phyloP scores from a whole-genome alignment of 2,888 invertebrate genomes.

The Chrysodeixis includens region DNA sequence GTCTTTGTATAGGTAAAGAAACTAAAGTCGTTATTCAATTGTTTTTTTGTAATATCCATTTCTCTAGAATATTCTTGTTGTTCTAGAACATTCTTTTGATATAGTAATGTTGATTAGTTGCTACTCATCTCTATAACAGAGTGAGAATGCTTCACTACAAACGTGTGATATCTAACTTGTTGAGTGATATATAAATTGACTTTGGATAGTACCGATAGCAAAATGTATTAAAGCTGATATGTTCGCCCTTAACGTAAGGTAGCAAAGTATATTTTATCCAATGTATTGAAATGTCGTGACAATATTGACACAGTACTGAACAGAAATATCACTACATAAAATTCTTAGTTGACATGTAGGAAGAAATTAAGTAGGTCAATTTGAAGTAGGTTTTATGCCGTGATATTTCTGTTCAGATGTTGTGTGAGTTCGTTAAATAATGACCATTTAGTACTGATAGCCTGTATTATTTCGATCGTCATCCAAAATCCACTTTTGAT shows the following conservation, averaged over 20 bases:
- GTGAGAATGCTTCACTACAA: not conserved
- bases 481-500: conserved; percentile 53
- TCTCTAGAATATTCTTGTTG: too few species aligned
- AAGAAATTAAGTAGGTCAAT: not conserved
- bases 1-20: too few species aligned
- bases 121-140: too few species aligned
- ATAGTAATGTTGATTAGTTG: too few species aligned
- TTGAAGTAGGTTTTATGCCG: not conserved
- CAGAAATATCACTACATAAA: not conserved
- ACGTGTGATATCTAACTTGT: not conserved
- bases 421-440: conserved; percentile 5
- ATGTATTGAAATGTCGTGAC: conserved; percentile 1
- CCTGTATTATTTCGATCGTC: conserved; percentile 33
- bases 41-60: too few species aligned
- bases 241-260: conserved; percentile 3
- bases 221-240: not conserved
- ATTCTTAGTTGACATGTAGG: not conserved
- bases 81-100: too few species aligned
- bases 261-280: not conserved
- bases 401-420: not conserved
- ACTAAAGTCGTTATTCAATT: too few species aligned
- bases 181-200: conserved; percentile 15
- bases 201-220: not conserved
- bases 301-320: not conserved
- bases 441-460: conserved; percentile 33